Evolutionary conservation across 1,140 invertebrate species (phyloP).

Genomic region (Argopecten irradians): DNA sequence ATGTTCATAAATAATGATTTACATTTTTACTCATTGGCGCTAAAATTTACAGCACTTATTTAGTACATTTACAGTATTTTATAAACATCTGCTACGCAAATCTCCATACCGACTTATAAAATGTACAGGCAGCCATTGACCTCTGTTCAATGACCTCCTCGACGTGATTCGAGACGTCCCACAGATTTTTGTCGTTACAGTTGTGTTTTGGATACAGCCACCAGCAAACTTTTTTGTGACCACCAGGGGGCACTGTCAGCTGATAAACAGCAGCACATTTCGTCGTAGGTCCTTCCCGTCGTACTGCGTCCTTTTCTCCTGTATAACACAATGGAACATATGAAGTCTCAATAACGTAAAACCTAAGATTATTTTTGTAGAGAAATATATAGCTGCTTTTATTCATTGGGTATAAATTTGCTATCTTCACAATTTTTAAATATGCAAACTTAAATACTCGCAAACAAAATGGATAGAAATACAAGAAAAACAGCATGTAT

Average conservation of each 20-base stretch:
- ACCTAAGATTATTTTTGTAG: too few species aligned
- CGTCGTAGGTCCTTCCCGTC: constrained; percentile 56
- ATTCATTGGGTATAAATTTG: too few species aligned
- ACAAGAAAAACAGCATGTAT: too few species aligned
- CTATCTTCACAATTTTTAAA: too few species aligned
- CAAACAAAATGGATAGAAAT: too few species aligned
- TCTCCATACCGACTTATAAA: not conserved
- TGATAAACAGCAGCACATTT: constrained; percentile 70
- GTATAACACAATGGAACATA: not conserved
- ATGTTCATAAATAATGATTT: too few species aligned
- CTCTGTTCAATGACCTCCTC: constrained; percentile 58
- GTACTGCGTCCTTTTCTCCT: not conserved
- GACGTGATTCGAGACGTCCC: constrained; percentile 43
- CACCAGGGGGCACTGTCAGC: constrained; percentile 57
- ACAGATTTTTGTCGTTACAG: constrained; percentile 14
- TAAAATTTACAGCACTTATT: too few species aligned
- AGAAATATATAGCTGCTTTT: too few species aligned
- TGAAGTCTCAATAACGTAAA: too few species aligned
- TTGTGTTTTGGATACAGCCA: constrained; percentile 39
- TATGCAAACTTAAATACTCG: too few species aligned
- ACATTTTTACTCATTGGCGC: too few species aligned
- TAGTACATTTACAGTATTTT: constrained; percentile 27
- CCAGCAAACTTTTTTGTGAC: constrained; percentile 53
- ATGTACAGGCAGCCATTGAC: constrained; percentile 59
- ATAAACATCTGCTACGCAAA: constrained; percentile 56